Evolutionary conservation across 2,888 invertebrate genomes (phyloP), one percentile per base, ranked within the genome.

Genomic region (Elaeidobius kamerunicus): DNA sequence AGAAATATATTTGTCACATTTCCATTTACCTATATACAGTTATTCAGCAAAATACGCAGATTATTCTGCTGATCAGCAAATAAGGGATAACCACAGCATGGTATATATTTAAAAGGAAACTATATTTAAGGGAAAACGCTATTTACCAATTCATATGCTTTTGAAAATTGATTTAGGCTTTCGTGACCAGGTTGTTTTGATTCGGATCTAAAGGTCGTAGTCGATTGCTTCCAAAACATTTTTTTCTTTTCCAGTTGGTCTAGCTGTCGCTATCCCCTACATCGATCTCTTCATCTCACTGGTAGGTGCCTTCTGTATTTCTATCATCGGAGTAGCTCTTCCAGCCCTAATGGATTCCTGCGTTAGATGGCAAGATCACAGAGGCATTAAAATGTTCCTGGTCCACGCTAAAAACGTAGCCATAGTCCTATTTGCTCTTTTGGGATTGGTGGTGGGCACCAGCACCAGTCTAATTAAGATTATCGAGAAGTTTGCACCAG

Each of bases 251-350:
- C 3, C 77, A 94, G 93, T 92, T 73, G 76, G 84, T 2, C 71
- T 94, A 61, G 95, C 94, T 1, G 86, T 88, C 5, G 83, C 88
- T 0, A 87, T 95, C 52, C 94, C 95, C 0, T 84, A 88, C 64
- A 73, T 94, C 67, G 89, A 89, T 54, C 75, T 91, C 38, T 89
- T 91, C 58, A 84, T 85, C 58, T 87, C 88, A 0, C 75, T 89
- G 35, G 85, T 89, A 65, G 95, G 95, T n/a, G 93, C 95, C 0
- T 78, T 95, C 2, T 91, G 92, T 59, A 77, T 93, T 38, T 91
- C 94, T 0, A 89, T 88, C 0, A 78, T 95, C 50, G 94, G 95
- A 0, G 77, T 96, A 39, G 89, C 91, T 1, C 89, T 95, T 70
- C 95, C 95, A 7, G 92, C 95, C 0, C 75, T 92, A 57, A 88